Base-by-base conservation (phyloP, 2,888 invertebrate species). In the Stenodema calcarata region DNA sequence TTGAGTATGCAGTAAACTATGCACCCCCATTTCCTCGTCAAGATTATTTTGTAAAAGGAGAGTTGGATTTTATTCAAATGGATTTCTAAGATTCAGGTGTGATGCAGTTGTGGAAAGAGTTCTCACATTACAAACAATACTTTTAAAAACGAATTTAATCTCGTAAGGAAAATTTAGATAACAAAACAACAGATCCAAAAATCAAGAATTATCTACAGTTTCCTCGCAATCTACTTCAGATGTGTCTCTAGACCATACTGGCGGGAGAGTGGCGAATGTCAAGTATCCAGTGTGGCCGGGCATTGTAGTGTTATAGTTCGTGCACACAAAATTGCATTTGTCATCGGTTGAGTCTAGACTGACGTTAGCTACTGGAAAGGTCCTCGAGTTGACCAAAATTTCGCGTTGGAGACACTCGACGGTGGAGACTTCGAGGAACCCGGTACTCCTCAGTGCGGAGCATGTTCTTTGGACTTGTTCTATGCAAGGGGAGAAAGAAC, bases 401-500 rank as follows among this genome's bases (percentile, higher is more conserved):
- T 96, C 95, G 9, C 94, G 94, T 91, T 96, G 96, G 88, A 98
- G 92, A 89, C 98, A 95, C 91, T 99, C 99, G 92, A 96, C 93
- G 0, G 98, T 98, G 89, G 94, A 93, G 84, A 98, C 92, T 89
- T 98, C 97, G 86, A 95, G 93, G 91, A 98, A 99, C 7, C 97
- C 96, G 70, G 94, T 91, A 50, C 94, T 92, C 84, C 93, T 92
- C 42, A 99, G 92, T 30, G 93, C 93, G 54, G 93, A 91, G 91
- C 96, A 97, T 11, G 97, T 97, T 88, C 95, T 94, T 92, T 99
- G 98, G 0, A 99, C 98, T 93, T 99, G 99, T 92, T 99, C 99
- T 89, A 99, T 98, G 92, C 99, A 99, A 0, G 99, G 99, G 0
- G 99, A 99, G 92, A 99, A 99, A 0, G 98, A 98, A 91, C 99